phyloP scores from a whole-genome alignment of 1,140 invertebrate species.

The Drosophila truncata region DNA sequence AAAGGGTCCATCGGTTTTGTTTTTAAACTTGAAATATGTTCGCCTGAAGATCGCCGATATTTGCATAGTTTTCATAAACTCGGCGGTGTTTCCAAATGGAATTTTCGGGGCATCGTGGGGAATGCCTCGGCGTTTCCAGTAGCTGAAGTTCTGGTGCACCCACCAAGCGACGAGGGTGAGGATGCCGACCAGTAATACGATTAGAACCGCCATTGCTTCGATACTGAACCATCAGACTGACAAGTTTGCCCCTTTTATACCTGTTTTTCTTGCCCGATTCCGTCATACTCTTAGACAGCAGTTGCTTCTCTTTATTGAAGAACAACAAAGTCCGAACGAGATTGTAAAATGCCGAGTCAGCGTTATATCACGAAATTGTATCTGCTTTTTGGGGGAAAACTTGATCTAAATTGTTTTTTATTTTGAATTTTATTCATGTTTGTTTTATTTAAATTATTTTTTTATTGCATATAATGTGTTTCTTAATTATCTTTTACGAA shows the following conservation, averaged over 20 bases:
- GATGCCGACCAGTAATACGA: constrained; percentile 20
- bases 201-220: constrained; percentile 23
- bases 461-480: too few species aligned
- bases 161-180: constrained; percentile 25
- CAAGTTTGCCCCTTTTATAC: constrained; percentile 3
- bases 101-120: constrained; percentile 74
- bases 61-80: constrained; percentile 33
- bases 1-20: constrained; percentile 60
- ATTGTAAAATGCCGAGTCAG: constrained; percentile 5
- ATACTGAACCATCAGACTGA: not conserved
- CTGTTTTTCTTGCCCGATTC: not conserved
- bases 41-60: constrained; percentile 14
- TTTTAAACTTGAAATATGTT: constrained; percentile 50
- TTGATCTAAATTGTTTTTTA: not conserved
- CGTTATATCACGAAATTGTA: not conserved
- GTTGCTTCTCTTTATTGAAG: constrained; percentile 3
- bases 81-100: constrained; percentile 66
- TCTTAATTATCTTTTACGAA: too few species aligned
- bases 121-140: constrained; percentile 84
- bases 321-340: not conserved
- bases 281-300: not conserved
- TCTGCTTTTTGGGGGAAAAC: not conserved
- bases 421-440: not conserved
- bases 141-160: constrained; percentile 34
- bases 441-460: not conserved